A percentile compares a stretch with the other conserved stretches of the same genome.
phyloP scores from a whole-genome alignment of 2,113 vertebrate species.

The Lepisosteus osseus region DNA sequence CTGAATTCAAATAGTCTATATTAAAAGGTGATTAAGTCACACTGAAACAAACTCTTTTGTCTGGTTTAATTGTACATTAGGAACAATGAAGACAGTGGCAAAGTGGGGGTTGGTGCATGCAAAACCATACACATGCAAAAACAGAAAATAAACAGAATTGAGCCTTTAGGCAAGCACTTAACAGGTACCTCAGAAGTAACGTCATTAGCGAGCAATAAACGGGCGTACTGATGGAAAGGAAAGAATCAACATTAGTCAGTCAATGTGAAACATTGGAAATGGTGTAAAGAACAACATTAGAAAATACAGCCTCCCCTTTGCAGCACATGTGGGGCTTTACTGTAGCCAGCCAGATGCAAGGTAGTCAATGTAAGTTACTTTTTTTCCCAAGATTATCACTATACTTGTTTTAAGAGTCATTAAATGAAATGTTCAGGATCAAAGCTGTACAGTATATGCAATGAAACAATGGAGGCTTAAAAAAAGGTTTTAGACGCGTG shows the following conservation, averaged over 20 bases:
- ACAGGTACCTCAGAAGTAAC: constrained; percentile 94
- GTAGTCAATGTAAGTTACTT: no score
- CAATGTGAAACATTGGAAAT: constrained; percentile 39
- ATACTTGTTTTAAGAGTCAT: no score
- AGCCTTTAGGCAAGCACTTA: constrained; percentile 53
- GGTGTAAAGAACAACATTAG: constrained; percentile 16
- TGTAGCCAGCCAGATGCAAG: background rate
- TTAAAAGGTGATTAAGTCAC: constrained; percentile 18
- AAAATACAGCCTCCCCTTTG: constrained; percentile 14
- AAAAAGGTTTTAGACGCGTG: no score
- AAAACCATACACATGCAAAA: constrained; percentile 22
- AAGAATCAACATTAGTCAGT: constrained; percentile 84
- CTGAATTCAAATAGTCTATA: background rate
- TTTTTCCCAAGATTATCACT: no score
- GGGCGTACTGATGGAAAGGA: constrained; percentile 87
- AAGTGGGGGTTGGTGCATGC: constrained; percentile 44
- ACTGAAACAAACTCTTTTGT: background rate
- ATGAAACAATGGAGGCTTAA: no score
- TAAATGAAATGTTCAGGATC: no score
- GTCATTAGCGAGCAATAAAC: constrained; percentile 91
- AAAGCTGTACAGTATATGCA: no score
- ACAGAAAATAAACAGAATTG: constrained; percentile 39
- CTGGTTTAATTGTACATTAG: background rate
- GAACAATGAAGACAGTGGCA: constrained; percentile 30
- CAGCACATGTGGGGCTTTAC: background rate